phyloP scores from a whole-genome alignment of 1,140 invertebrate species.

The Wasmannia auropunctata region DNA sequence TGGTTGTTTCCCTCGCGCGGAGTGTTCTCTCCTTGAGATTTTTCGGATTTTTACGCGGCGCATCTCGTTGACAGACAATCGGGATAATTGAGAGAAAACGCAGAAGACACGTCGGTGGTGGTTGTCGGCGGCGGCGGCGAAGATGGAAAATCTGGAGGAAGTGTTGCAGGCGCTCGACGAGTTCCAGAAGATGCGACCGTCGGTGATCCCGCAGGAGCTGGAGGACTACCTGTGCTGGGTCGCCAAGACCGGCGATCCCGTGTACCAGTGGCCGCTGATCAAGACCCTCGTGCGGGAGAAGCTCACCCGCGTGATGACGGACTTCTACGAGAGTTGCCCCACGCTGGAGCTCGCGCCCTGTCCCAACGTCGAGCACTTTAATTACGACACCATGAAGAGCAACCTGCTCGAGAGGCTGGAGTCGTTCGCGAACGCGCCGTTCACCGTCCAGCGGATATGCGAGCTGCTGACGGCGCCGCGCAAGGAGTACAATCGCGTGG shows the following conservation, averaged over 20 bases:
- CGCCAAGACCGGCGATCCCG: slow-evolving; percentile 96
- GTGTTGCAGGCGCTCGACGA: slow-evolving; percentile 93
- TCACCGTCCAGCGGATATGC: slow-evolving; percentile 98
- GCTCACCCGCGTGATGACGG: slow-evolving; percentile 93
- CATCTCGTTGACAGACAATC: slow-evolving; percentile 24
- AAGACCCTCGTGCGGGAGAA: slow-evolving; percentile 96
- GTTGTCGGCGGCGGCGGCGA: slow-evolving; percentile 54
- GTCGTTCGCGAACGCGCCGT: slow-evolving; percentile 94
- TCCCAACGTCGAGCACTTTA: slow-evolving; percentile 96
- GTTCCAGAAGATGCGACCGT: slow-evolving; percentile 92
- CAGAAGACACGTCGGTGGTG: slow-evolving; percentile 38
- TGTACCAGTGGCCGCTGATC: slow-evolving; percentile 96
- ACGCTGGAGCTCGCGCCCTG: slow-evolving; percentile 91
- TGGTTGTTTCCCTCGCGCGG: slow-evolving; percentile 56
- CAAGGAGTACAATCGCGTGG: slow-evolving; percentile 97
- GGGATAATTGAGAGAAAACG: slow-evolving; percentile 20
- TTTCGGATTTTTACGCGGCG: slow-evolving; percentile 10
- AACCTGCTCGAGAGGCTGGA: slow-evolving; percentile 94
- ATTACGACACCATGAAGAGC: slow-evolving; percentile 95
- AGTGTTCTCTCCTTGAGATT: slow-evolving; percentile 35
- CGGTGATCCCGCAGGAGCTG: slow-evolving; percentile 94
- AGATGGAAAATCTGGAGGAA: slow-evolving; percentile 94
- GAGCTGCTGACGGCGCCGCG: slow-evolving; percentile 95
- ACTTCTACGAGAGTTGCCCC: slow-evolving; percentile 93
- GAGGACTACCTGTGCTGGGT: slow-evolving; percentile 96